These are phyloP conservation scores for Crossaster papposus DNA, from an alignment of 53 echinoderm and acorn worm genomes.

Conservation along the genomic window DNA sequence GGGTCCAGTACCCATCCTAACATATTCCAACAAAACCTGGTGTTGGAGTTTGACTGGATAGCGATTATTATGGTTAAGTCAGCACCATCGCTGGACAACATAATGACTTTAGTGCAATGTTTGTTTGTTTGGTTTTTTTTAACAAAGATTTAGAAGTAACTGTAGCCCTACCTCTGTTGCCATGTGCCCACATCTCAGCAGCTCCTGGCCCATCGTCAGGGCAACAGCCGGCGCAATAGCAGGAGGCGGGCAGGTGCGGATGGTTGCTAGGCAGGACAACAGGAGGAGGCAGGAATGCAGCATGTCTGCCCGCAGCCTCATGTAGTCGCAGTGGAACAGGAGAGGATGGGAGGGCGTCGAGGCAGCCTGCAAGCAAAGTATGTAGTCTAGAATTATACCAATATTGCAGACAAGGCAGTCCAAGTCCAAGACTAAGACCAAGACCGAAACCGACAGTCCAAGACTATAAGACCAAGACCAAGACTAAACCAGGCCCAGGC, in stretches of 20 bases:
- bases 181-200: conserved; percentile 93
- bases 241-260: conserved; percentile 94
- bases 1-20: no score
- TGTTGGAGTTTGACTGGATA: no score
- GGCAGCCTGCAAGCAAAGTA: conserved; percentile 72
- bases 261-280: conserved; percentile 84
- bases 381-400: neutral
- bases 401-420: no score
- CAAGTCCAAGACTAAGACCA: no score
- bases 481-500: no score
- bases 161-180: conserved; percentile 77
- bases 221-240: conserved; percentile 98
- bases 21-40: no score
- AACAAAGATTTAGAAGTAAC: neutral
- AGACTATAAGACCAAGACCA: no score
- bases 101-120: no score
- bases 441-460: no score
- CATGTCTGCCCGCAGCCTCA: conserved; percentile 91
- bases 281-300: conserved; percentile 82
- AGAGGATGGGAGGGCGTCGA: conserved; percentile 87
- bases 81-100: no score
- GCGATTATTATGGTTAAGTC: no score
- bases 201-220: conserved; percentile 90
- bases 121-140: neutral
- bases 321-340: conserved; percentile 90